Evolutionary conservation across 2,113 vertebrate species (phyloP).

Genomic region (Petrocephalus zakoni): DNA sequence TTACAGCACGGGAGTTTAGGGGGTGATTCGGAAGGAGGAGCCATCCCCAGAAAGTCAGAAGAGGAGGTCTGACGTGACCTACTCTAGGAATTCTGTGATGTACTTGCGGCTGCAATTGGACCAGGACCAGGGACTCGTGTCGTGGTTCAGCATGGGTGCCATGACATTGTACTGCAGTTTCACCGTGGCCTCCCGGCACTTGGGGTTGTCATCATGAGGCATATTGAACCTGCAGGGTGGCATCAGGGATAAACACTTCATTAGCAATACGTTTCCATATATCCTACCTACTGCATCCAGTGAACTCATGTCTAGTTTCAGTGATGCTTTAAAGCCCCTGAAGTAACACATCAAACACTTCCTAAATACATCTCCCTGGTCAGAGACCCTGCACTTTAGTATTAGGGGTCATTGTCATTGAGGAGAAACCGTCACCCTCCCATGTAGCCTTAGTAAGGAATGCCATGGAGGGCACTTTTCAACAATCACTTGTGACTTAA

Average conservation of each 20-base stretch:
- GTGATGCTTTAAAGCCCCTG: not conserved
- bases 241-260: not conserved
- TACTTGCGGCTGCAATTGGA: conserved; percentile 97
- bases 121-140: conserved; percentile 95
- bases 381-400: not conserved
- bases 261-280: not conserved
- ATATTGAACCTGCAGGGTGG: conserved; percentile 80
- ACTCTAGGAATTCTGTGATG: conserved; percentile 96
- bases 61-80: conserved; percentile 48
- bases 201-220: conserved; percentile 91
- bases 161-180: conserved; percentile 92
- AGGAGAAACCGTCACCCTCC: not conserved
- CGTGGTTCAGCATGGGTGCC: conserved; percentile 91
- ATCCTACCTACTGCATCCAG: not conserved
- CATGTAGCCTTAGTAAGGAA: not conserved
- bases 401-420: not conserved
- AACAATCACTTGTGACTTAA: not conserved
- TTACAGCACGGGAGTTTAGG: not conserved
- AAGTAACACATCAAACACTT: not conserved
- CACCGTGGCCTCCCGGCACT: conserved; percentile 83
- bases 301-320: not conserved
- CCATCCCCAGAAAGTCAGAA: not conserved
- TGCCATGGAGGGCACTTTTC: not conserved
- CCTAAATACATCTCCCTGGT: not conserved
- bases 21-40: not conserved